Evolutionary conservation across 2,888 invertebrate species (phyloP), one percentile per base, ranked within the genome.

Genomic region (Eupithecia tripunctaria): DNA sequence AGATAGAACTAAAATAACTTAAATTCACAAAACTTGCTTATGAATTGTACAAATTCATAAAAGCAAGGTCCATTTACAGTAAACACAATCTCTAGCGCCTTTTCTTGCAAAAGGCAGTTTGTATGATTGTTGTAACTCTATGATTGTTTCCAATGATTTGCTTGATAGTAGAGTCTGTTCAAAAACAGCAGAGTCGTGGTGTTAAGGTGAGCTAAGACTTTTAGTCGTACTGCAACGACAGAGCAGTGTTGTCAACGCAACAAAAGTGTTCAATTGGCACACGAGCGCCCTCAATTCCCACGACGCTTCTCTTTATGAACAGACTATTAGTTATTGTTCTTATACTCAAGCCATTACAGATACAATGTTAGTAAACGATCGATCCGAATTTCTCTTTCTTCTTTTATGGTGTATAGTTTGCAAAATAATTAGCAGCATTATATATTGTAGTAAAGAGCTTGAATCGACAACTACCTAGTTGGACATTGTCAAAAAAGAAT

Each of bases 71-170:
- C 10, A 63, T 59, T 73, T 36, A 64, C 65, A 18, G 59, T 38
- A 67, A 51, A 68, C 51, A 62, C 81, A 83, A 83, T 86, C 89
- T 88, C 88, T 73, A 76, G 86, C 86, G 82, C 87, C 89, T 91
- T 92, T 90, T 87, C 76, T 56, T 71, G 73, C 69, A 68, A 89
- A 91, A 90, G 89, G 86, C 82, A 86, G 85, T 83, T 78, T 79
- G 82, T 82, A 88, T 75, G 88, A 82, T 88, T 87, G 88, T 74
- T 51, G 41, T 12, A 43, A 41, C 32, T 27, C 63, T 71, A 62
- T 63, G 43, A 59, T 70, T 67, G 62, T 68, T 73, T 67, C 69
- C 67, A 72, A 72, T 76, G 32, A 29, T 27, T 56, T 56, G 25
- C 56, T 12, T 25, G 21, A 56, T 25, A 25, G n/a, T n/a, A n/a